These are phyloP conservation scores for Illadopsis cleaveri DNA, from an alignment of 2,113 vertebrate species.

Conservation along the genomic window DNA sequence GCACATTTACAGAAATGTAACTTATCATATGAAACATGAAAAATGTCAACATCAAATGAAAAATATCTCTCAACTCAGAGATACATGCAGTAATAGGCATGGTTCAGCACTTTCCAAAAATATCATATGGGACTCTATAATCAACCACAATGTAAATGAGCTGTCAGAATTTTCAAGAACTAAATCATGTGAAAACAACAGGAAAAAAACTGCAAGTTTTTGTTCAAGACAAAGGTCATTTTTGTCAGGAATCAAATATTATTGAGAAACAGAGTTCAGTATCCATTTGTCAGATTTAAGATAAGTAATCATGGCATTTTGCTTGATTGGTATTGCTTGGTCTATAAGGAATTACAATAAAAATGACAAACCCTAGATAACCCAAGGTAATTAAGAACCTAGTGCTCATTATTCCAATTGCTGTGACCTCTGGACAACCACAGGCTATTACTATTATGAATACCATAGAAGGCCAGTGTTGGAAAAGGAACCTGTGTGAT, in stretches of 20 bases:
- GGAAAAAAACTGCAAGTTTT: background rate
- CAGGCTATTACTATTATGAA: background rate
- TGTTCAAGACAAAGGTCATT: background rate
- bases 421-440: background rate
- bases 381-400: background rate
- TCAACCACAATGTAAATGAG: background rate
- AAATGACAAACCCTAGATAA: constrained; percentile 7
- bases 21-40: constrained; percentile 27
- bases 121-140: background rate
- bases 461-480: background rate
- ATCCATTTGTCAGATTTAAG: background rate
- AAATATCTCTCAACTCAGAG: background rate
- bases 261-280: background rate
- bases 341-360: background rate
- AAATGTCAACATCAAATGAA: background rate
- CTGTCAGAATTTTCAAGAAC: constrained; percentile 7
- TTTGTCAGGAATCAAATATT: background rate
- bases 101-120: constrained; percentile 4
- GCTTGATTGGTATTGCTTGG: background rate
- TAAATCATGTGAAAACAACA: background rate
- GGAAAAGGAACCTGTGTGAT: background rate
- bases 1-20: background rate
- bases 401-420: background rate
- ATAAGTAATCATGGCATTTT: background rate
- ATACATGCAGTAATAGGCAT: background rate